Percentiles rank a stretch among this genome's conserved stretches.
phyloP scores from a whole-genome alignment of 1,140 invertebrate species.

The Drosophila melanica region DNA sequence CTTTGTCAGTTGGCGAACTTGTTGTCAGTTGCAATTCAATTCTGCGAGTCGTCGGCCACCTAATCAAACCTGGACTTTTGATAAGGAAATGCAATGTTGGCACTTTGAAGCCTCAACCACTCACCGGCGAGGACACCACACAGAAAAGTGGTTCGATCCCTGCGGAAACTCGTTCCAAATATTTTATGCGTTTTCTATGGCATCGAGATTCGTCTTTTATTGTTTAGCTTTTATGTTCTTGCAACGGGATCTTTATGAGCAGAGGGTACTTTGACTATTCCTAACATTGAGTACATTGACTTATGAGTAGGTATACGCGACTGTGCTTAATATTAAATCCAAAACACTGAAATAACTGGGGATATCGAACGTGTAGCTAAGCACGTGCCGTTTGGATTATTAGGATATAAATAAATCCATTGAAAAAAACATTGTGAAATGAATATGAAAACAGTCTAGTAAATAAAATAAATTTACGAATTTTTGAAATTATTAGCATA shows the following conservation, averaged over 20 bases:
- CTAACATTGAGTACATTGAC: conserved; percentile 31
- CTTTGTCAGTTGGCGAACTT: conserved; percentile 8
- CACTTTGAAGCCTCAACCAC: conserved; percentile 24
- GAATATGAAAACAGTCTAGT: not conserved
- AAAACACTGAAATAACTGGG: not conserved
- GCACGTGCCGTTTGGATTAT: conserved; percentile 1
- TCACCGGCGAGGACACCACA: conserved; percentile 7
- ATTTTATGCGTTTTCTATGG: conserved; percentile 54
- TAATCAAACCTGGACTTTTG: conserved; percentile 65
- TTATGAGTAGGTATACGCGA: conserved; percentile 18
- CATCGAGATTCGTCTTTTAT: conserved; percentile 50
- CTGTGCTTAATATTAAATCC: conserved; percentile 7
- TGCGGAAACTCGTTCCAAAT: conserved; percentile 44
- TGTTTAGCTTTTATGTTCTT: conserved; percentile 26
- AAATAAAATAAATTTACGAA: not conserved
- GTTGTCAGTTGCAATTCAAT: conserved; percentile 48
- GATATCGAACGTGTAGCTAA: not conserved
- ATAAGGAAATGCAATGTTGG: conserved; percentile 67
- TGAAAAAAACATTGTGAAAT: not conserved
- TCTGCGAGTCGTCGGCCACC: conserved; percentile 51
- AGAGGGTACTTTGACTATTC: conserved; percentile 13
- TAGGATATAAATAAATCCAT: not conserved
- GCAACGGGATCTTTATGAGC: conserved; percentile 18
- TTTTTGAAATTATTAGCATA: not conserved
- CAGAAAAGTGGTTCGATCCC: not conserved